Base-by-base conservation (phyloP, 2,113 vertebrate genomes). In the Columba janthina region DNA sequence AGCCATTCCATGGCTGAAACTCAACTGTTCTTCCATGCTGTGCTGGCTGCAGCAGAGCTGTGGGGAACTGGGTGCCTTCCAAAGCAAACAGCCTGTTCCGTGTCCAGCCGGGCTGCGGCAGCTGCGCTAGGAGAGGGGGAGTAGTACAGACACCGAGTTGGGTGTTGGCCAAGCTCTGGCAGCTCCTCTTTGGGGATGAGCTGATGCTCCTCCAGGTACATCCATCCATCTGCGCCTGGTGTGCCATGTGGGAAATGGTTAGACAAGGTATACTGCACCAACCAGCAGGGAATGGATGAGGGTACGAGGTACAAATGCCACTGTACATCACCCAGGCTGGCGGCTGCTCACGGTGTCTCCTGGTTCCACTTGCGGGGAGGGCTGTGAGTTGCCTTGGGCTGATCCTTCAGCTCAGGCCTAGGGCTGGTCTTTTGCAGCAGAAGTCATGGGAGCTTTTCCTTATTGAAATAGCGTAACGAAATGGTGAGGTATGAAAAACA, bases 161-260 rank as follows among this genome's bases (percentile, higher is more conserved):
- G 58, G 50, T 26, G 50, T 73, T 51, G 74, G 13, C 6, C 42
- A 24, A 64, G 34, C 20, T 22, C 32, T 48, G 61, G 31, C 38
- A 91, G 44, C 57, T 66, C 40, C 57, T 82, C 50, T 36, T 10
- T 42, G 57, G 28, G 40, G 51, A 13, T 42, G 60, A 85, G 50
- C 51, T 83, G 64, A 8, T 42, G 80, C 32, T 80, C 29, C 58
- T 64, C 32, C 60, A 38, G 56, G 53, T 11, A 13, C 1, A 4
- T 8, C 15, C 16, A 11, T 21, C 1, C 0, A 28, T 24, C 48
- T 25, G 5, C 0, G 1, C 4, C 0, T 3, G 57, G 38, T 54
- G 26, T 4, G 3, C 38, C 21, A 1, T 3, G 17, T 1, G 13
- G 82, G 60, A 93, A 69, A n/a, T 12, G 25, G 40, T 74, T 74